These are phyloP conservation scores for Drosophila repleta DNA, from an alignment of 1,140 invertebrate genomes.

Conservation along the genomic window DNA sequence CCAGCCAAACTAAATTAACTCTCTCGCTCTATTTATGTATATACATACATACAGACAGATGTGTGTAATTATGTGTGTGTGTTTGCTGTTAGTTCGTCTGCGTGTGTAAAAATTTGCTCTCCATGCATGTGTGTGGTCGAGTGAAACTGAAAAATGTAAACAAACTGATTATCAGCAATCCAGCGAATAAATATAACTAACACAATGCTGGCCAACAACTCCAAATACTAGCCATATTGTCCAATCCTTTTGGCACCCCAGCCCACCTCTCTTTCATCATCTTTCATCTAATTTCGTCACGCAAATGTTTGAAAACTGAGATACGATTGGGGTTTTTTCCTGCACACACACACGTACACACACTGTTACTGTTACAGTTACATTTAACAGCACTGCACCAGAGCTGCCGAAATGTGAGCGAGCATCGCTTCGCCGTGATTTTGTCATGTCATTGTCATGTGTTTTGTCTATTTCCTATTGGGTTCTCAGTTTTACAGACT, in stretches of 20 bases:
- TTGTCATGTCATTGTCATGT: neutral
- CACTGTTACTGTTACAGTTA: constrained; percentile 51
- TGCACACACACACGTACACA: constrained; percentile 28
- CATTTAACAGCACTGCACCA: constrained; percentile 66
- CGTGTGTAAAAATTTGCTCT: constrained; percentile 49
- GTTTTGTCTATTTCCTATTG: neutral
- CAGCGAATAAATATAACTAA: constrained; percentile 83
- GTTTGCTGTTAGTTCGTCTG: neutral
- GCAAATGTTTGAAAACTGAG: constrained; percentile 55
- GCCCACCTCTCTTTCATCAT: constrained; percentile 27
- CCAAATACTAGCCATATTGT: constrained; percentile 31
- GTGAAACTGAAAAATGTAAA: constrained; percentile 83
- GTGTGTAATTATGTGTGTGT: neutral
- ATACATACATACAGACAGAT: constrained; percentile 1
- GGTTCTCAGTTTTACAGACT: too few species aligned
- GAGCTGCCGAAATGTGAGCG: constrained; percentile 35
- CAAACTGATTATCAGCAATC: constrained; percentile 83
- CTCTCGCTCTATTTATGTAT: constrained; percentile 10
- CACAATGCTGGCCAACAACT: constrained; percentile 47
- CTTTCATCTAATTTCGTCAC: constrained; percentile 39
- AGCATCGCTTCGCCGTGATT: constrained; percentile 14
- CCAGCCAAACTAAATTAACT: constrained; percentile 14
- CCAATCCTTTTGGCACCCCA: constrained; percentile 28
- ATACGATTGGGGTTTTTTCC: too few species aligned
- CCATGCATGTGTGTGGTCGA: constrained; percentile 35